These are phyloP conservation scores for Galeopterus variegatus DNA, from an alignment of 2,113 vertebrate genomes.

Conservation along the genomic window DNA sequence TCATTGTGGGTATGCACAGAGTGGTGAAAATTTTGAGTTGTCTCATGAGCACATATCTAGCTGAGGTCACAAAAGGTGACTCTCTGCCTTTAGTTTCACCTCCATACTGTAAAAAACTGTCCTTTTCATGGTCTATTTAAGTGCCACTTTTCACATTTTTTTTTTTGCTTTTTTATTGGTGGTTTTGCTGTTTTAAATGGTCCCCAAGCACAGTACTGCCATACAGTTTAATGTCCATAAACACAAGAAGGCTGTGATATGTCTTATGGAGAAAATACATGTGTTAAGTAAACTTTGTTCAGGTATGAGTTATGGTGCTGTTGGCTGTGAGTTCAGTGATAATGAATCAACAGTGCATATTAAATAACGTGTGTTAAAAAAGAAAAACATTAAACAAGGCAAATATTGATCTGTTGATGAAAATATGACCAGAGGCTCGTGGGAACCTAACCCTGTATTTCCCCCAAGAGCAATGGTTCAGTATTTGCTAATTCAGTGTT, in stretches of 20 bases:
- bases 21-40: background rate
- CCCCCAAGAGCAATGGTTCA: background rate
- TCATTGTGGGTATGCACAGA: background rate
- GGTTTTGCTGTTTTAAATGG: background rate
- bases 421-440: background rate
- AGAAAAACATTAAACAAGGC: background rate
- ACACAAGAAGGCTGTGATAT: background rate
- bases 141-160: background rate
- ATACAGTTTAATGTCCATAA: background rate
- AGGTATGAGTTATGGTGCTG: background rate
- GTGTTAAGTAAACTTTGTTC: background rate
- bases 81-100: background rate
- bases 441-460: background rate
- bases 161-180: background rate
- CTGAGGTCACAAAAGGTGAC: background rate
- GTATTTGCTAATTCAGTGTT: background rate
- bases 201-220: background rate
- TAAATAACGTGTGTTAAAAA: slow-evolving; percentile 8
- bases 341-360: slow-evolving; percentile 31
- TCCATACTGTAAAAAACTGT: background rate
- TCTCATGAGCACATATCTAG: background rate
- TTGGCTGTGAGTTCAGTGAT: background rate
- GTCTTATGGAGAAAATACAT: background rate
- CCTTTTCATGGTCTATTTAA: background rate
- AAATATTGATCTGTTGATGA: background rate